Conservation (phyloP, 2,797 vertebrate species). For the Hippocampus kuda region DNA sequence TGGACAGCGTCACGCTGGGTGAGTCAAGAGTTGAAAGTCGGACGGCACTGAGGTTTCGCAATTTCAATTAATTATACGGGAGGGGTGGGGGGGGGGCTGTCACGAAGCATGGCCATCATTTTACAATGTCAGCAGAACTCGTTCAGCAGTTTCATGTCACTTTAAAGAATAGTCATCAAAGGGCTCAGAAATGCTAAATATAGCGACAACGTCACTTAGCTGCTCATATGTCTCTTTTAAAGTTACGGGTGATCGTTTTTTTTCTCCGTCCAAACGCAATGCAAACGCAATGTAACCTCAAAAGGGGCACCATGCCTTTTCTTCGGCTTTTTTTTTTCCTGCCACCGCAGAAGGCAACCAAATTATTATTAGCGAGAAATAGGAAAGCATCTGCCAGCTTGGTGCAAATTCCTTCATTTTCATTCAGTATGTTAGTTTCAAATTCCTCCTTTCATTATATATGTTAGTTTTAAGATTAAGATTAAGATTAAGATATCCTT, state of each 20-base stretch:
- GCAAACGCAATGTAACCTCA: too few species aligned
- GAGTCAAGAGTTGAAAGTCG: slow-evolving; percentile 28
- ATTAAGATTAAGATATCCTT: too few species aligned
- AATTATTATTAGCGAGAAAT: background rate
- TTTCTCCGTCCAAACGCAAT: too few species aligned
- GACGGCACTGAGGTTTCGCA: background rate
- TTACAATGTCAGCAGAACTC: too few species aligned
- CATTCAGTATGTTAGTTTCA: background rate
- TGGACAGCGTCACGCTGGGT: slow-evolving; percentile 92
- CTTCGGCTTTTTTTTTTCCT: background rate
- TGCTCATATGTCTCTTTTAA: too few species aligned
- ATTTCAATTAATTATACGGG: background rate
- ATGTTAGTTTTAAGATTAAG: background rate
- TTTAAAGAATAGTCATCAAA: too few species aligned
- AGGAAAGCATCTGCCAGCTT: background rate
- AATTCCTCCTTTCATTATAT: background rate
- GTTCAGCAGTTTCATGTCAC: too few species aligned
- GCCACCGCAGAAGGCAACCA: background rate
- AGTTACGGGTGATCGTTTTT: too few species aligned
- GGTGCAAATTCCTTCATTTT: background rate
- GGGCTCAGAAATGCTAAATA: too few species aligned
- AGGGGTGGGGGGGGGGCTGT: background rate
- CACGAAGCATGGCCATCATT: background rate
- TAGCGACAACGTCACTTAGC: too few species aligned
- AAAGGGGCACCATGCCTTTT: too few species aligned